phyloP scores from a whole-genome alignment of 1,140 invertebrate genomes.

The Drosophila sechellia region DNA sequence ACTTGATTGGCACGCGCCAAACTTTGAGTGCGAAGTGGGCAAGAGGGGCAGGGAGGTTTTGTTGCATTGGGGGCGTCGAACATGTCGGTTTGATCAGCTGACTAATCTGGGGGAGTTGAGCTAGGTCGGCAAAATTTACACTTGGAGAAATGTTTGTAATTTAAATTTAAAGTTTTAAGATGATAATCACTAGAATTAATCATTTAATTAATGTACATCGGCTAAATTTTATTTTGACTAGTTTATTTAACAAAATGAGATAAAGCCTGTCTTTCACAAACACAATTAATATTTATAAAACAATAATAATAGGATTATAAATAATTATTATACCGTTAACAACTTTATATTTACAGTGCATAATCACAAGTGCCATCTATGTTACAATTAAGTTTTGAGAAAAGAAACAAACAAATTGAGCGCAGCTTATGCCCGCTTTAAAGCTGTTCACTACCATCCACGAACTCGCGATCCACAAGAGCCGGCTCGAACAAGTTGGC shows the following conservation, averaged over 20 bases:
- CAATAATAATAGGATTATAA: too few relatives aligned
- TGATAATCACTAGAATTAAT: too few relatives aligned
- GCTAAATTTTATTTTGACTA: too few relatives aligned
- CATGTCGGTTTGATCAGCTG: slow-evolving; percentile 32
- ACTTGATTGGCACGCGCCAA: slow-evolving; percentile 51
- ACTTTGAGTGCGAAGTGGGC: neutral
- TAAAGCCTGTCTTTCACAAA: too few relatives aligned
- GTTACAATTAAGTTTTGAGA: neutral
- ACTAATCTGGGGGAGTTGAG: slow-evolving; percentile 25
- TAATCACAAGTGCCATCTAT: neutral
- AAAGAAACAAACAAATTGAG: neutral
- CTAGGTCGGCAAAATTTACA: slow-evolving; percentile 21
- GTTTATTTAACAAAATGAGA: too few relatives aligned
- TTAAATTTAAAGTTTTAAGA: too few relatives aligned
- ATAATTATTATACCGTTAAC: neutral
- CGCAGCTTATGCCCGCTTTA: slow-evolving; percentile 4
- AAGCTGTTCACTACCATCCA: slow-evolving; percentile 12
- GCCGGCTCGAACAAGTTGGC: slow-evolving; percentile 58
- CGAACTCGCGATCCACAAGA: slow-evolving; percentile 20
- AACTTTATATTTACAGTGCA: neutral
- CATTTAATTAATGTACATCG: too few relatives aligned
- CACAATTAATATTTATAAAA: too few relatives aligned
- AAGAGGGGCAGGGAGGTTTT: too few relatives aligned
- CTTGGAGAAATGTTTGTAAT: neutral
- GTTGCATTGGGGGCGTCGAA: slow-evolving; percentile 43